Percentiles rank a stretch among this genome's conserved stretches.
Conservation (phyloP, 2,888 invertebrate species). For the Itoplectis maculator region DNA sequence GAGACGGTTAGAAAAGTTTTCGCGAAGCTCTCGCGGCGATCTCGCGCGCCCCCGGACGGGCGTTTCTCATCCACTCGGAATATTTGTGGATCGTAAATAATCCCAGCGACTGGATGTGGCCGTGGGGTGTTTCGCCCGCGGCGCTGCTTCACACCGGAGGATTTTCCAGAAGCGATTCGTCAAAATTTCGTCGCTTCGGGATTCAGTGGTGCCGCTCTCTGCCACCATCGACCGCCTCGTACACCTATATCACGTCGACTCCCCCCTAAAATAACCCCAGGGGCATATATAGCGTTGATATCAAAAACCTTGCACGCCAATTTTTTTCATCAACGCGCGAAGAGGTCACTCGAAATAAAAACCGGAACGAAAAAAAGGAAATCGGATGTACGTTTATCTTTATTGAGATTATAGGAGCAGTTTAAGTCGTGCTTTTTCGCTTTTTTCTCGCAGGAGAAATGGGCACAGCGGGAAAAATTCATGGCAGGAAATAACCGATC, state of each 20-base stretch:
- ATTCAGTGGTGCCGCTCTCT: no score
- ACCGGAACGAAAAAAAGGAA: conserved; percentile 6
- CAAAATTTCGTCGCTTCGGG: conserved; percentile 64
- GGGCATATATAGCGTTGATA: not conserved
- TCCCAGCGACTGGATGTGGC: conserved; percentile 66
- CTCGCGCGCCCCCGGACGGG: conserved; percentile 50
- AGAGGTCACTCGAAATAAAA: conserved; percentile 6
- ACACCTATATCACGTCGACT: not conserved
- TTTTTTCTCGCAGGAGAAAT: conserved; percentile 24
- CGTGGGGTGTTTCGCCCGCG: conserved; percentile 56
- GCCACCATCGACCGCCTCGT: conserved; percentile 50
- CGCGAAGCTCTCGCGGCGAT: conserved; percentile 40
- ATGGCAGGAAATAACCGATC: conserved; percentile 43
- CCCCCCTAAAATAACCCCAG: conserved; percentile 38
- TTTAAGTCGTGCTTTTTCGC: conserved; percentile 31
- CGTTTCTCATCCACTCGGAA: conserved; percentile 71
- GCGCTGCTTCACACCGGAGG: conserved; percentile 41
- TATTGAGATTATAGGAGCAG: conserved; percentile 14
- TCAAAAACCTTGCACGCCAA: conserved; percentile 10
- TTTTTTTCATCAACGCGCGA: conserved; percentile 30
- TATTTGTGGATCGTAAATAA: conserved; percentile 76
- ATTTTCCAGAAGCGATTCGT: conserved; percentile 64
- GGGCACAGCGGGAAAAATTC: conserved; percentile 40
- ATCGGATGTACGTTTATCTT: not conserved
- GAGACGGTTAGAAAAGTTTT: conserved; percentile 63